A percentile compares a stretch with the other conserved stretches of the same genome.
Conservation (phyloP, 2,113 vertebrate species). For the Pterocles orientalis region DNA sequence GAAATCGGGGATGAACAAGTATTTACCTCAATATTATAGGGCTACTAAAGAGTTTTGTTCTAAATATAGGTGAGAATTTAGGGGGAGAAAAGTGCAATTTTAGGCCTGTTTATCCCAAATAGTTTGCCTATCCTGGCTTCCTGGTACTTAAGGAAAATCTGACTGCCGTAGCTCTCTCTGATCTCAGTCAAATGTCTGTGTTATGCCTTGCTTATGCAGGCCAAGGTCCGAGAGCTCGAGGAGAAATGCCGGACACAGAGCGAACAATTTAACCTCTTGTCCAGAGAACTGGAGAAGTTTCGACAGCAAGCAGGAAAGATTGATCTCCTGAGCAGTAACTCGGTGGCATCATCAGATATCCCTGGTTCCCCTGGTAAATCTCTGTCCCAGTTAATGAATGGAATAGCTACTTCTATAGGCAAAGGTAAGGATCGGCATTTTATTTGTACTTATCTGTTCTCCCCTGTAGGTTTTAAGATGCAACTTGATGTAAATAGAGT, state of each 20-base stretch:
- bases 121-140: neutral
- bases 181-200: neutral
- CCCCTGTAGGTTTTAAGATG: neutral
- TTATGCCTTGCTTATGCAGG: conserved; percentile 69
- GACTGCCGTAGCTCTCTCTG: neutral
- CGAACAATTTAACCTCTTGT: conserved; percentile 96
- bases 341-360: conserved; percentile 72
- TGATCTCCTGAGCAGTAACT: conserved; percentile 83
- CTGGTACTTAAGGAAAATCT: neutral
- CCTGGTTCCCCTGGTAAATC: conserved; percentile 82
- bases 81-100: neutral
- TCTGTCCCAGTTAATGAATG: conserved; percentile 87
- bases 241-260: conserved; percentile 94
- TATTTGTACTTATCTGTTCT: neutral
- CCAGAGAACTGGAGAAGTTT: conserved; percentile 91
- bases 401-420: conserved; percentile 84
- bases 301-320: conserved; percentile 89
- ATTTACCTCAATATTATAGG: neutral
- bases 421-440: conserved; percentile 80
- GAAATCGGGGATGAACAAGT: neutral
- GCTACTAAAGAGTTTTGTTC: rapidly evolving
- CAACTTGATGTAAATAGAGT: no score
- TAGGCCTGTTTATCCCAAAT: neutral
- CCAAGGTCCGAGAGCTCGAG: conserved; percentile 95
- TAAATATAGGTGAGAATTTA: neutral